Evolutionary conservation across 2,888 invertebrate genomes (phyloP), one percentile per base, ranked within the genome.

Genomic region (Phrixothrix hirtus): DNA sequence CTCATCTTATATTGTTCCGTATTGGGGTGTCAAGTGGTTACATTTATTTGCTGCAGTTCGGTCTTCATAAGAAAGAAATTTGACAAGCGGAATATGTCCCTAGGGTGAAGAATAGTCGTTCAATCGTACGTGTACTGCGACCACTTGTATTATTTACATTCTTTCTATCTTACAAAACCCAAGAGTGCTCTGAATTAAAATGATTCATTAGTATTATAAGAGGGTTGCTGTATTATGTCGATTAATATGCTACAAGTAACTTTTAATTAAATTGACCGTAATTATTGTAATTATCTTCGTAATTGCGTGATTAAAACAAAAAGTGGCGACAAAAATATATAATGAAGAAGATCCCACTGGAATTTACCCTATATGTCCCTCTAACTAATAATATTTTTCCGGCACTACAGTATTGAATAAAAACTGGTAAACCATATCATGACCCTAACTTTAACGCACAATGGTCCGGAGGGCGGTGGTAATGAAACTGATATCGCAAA

Each of bases 81-180:
- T 70, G 74, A 73, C 73, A 72, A 69, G 65, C 67, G 63, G 70
- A 72, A 74, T 74, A 72, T 73, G 73, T 71, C 73, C 72, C 71
- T 58, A 57, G 72, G 70, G 71, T 64, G 49, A 64, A 59, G 60
- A 62, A 57, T 62, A 55, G 66, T 66, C 69, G 66, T 69, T 73
- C 70, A 71, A 73, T 73, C 73, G 72, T 72, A 71, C 71, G 69
- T 72, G 72, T 72, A 72, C 65, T 66, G 63, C 63, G 64, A 65
- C 65, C 65, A 64, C 66, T 70, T 72, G 66, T 69, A 70, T 71
- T 70, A 71, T 71, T 71, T 72, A 71, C 67, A 67, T 65, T 50
- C 60, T 50, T 50, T 41, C 45, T 49, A 43, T 41, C 32, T 6
- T 36, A 48, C 41, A 35, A 47, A 36, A 65, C 47, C 39, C 51